Evolutionary conservation across 2,888 invertebrate species (phyloP).

Genomic region (Himalopsyche tibetana): DNA sequence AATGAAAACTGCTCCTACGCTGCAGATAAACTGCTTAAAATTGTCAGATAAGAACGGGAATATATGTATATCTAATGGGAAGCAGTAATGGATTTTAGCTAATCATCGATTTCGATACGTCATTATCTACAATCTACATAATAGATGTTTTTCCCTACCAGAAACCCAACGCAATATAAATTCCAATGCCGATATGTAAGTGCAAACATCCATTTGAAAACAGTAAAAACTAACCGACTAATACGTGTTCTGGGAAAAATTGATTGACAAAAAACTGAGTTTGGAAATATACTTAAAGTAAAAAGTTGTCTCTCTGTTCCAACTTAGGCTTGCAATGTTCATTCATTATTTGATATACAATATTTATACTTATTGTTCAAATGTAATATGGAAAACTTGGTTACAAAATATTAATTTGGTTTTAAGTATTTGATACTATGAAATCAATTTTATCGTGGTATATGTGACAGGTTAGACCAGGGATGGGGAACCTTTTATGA

Average conservation of each 20-base stretch:
- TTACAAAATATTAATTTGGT: too few relatives aligned
- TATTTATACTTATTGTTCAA: too few relatives aligned
- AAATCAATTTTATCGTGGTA: too few relatives aligned
- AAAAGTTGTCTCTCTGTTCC: too few relatives aligned
- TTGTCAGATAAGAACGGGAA: neutral
- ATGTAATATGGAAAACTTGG: too few relatives aligned
- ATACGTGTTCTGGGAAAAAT: neutral
- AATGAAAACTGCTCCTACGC: neutral
- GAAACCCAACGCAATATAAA: neutral
- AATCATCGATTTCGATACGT: neutral
- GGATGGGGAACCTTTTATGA: too few relatives aligned
- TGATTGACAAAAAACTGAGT: neutral
- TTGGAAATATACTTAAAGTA: too few relatives aligned
- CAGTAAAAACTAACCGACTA: neutral
- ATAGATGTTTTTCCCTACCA: neutral
- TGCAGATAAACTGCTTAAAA: neutral
- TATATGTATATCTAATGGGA: neutral
- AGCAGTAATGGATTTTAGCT: neutral
- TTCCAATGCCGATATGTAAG: neutral
- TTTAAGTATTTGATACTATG: too few relatives aligned
- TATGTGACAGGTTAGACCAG: too few relatives aligned
- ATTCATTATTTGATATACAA: too few relatives aligned
- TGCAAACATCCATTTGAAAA: neutral
- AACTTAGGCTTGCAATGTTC: too few relatives aligned
- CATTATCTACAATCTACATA: conserved; percentile 9